Evolutionary conservation across 1,140 invertebrate genomes (phyloP).

Genomic region (Acyrthosiphon pisum): DNA sequence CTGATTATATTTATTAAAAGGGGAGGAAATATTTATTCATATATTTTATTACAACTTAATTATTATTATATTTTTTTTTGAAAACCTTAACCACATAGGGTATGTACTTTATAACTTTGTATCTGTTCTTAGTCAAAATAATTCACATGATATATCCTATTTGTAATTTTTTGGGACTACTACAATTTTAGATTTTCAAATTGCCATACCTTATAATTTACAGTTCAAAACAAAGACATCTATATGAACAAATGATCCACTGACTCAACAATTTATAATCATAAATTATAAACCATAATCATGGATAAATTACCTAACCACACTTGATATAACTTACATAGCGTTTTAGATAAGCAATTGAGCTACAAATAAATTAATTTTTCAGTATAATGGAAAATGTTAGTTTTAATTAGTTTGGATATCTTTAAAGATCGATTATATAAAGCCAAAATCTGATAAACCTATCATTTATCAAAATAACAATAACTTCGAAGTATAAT

Average conservation of each 20-base stretch:
- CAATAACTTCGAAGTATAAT: not conserved
- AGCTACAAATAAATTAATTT: not conserved
- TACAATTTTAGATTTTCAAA: not conserved
- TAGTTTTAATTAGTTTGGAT: not conserved
- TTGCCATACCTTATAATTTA: not conserved
- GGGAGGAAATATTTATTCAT: not conserved
- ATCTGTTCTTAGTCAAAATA: not conserved
- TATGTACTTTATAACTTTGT: not conserved
- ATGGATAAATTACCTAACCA: not conserved
- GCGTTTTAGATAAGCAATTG: not conserved
- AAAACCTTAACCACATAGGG: not conserved
- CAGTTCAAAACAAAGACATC: not conserved
- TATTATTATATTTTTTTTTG: not conserved
- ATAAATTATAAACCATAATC: too few relatives aligned
- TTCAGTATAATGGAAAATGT: not conserved
- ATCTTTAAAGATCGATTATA: not conserved
- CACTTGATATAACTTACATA: not conserved
- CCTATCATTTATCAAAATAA: not conserved
- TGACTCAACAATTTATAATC: too few relatives aligned
- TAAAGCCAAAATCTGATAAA: not conserved
- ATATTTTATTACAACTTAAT: not conserved
- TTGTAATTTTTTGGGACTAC: not conserved
- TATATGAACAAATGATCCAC: too few relatives aligned
- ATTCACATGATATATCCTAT: not conserved
- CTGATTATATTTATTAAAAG: too few relatives aligned